phyloP scores from a whole-genome alignment of 2,113 vertebrate species.

The Herpetotheres cachinnans region DNA sequence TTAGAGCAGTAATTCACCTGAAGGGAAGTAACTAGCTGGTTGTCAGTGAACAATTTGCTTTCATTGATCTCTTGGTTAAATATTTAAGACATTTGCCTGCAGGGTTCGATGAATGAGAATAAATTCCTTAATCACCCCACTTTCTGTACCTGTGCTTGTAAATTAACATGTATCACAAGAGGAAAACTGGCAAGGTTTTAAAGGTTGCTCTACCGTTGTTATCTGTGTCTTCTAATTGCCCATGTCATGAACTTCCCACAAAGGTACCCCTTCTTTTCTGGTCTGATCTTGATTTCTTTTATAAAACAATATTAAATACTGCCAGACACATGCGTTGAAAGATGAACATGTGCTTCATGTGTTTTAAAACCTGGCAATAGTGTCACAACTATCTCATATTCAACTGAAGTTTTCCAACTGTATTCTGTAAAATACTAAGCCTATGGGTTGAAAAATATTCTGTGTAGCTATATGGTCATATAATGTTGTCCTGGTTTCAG shows the following conservation, averaged over 20 bases:
- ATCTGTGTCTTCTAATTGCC: neutral
- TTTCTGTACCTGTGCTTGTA: slow-evolving; percentile 6
- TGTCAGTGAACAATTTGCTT: slow-evolving; percentile 23
- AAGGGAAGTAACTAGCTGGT: slow-evolving; percentile 2
- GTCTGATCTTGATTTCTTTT: neutral
- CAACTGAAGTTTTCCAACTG: neutral
- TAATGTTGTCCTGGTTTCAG: no score
- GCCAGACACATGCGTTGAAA: neutral
- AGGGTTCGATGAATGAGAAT: slow-evolving; percentile 29
- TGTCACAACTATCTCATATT: neutral
- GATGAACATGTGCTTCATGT: neutral
- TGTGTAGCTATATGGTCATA: neutral
- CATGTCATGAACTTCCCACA: neutral
- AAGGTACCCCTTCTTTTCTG: neutral
- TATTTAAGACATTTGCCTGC: slow-evolving; percentile 32
- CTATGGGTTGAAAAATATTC: neutral
- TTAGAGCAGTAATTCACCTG: neutral
- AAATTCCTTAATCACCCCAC: slow-evolving; percentile 37
- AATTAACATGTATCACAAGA: neutral
- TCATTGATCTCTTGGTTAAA: slow-evolving; percentile 44
- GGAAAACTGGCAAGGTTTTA: neutral
- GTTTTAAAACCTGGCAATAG: neutral
- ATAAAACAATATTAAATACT: neutral
- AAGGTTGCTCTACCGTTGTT: neutral
- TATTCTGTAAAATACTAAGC: neutral